Evolutionary conservation across 1,140 invertebrate genomes (phyloP), one percentile per base, ranked within the genome.

Genomic region (Apolygus lucorum): DNA sequence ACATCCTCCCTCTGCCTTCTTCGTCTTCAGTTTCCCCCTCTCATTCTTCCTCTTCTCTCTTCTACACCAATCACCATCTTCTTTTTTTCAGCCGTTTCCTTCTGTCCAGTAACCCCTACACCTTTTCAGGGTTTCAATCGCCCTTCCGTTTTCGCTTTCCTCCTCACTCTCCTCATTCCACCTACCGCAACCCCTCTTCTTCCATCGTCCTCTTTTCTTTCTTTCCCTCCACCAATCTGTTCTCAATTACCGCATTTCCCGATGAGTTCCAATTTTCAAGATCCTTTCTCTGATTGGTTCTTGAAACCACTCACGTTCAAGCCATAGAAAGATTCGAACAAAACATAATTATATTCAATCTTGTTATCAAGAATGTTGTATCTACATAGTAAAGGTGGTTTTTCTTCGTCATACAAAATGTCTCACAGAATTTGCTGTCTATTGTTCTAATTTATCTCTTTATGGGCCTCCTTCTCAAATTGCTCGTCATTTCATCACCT

Each of bases 171-270:
- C 4, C 21, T 24, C 4, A n/a, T 62, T 2, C 4, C 21, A 8
- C 21, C n/a, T n/a, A n/a, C n/a, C n/a, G n/a, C n/a, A n/a, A n/a
- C n/a, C n/a, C n/a, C n/a, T n/a, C n/a, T n/a, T 21, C 21, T 21
- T 2, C 25, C 54, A n/a, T 62, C 54, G n/a, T 2, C 25, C 54
- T 62, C 54, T 62, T 24, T 62, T 24, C 62, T 63, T 17, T 63
- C 62, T 63, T 27, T 63, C 62, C 28, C 22, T 66, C 26, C 4
- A 25, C 1, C 28, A 2, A 26, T 66, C 27, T 66, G 25, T 26
- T 65, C 63, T 65, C 63, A 25, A 22, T 65, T 27, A 25, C 63
- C 27, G 21, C 27, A n/a, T 65, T 27, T 65, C 27, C 27, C 63
- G 22, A 22, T 65, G 21, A 25, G 21, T 65, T 27, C n/a, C 63